phyloP scores from a whole-genome alignment of 1,140 invertebrate genomes.

The Bombus waltoni region DNA sequence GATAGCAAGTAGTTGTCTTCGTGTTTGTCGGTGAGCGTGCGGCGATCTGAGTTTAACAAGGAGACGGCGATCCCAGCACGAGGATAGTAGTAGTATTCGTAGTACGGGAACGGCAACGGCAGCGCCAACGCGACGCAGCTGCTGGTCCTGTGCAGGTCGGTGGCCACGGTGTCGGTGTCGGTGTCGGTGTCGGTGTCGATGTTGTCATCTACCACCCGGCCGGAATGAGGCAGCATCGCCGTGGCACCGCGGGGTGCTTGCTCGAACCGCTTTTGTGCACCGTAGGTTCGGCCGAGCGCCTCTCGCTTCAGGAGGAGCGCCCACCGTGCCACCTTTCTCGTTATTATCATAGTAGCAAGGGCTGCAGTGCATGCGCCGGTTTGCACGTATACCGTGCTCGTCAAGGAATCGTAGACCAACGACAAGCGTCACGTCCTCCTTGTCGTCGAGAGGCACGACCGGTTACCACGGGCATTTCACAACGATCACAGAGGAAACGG shows the following conservation, averaged over 20 bases:
- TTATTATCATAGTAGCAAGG: slow-evolving; percentile 69
- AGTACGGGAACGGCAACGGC: slow-evolving; percentile 35
- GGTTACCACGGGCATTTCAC: slow-evolving; percentile 64
- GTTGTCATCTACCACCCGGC: slow-evolving; percentile 53
- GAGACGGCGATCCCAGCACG: slow-evolving; percentile 24
- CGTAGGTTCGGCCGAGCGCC: slow-evolving; percentile 58
- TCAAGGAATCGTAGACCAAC: slow-evolving; percentile 65
- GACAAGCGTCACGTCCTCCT: slow-evolving; percentile 58
- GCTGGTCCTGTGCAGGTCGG: slow-evolving; percentile 51
- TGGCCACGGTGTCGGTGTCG: slow-evolving; percentile 43
- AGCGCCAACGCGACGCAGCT: slow-evolving; percentile 45
- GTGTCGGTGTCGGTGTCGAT: slow-evolving; percentile 33
- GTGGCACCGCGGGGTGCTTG: slow-evolving; percentile 28
- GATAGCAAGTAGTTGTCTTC: slow-evolving; percentile 13
- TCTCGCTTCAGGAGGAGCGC: slow-evolving; percentile 61
- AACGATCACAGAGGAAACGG: slow-evolving; percentile 29
- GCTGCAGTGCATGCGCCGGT: slow-evolving; percentile 60
- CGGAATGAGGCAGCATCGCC: slow-evolving; percentile 56
- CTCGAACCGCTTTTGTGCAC: slow-evolving; percentile 52
- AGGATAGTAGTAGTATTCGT: slow-evolving; percentile 41
- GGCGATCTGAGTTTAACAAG: slow-evolving; percentile 26
- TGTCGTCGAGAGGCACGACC: slow-evolving; percentile 60
- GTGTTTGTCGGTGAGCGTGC: slow-evolving; percentile 46
- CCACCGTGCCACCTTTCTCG: slow-evolving; percentile 63
- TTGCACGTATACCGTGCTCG: slow-evolving; percentile 64